Evolutionary conservation across 2,797 vertebrate genomes (phyloP).

Genomic region (Onychomys leucogaster): DNA sequence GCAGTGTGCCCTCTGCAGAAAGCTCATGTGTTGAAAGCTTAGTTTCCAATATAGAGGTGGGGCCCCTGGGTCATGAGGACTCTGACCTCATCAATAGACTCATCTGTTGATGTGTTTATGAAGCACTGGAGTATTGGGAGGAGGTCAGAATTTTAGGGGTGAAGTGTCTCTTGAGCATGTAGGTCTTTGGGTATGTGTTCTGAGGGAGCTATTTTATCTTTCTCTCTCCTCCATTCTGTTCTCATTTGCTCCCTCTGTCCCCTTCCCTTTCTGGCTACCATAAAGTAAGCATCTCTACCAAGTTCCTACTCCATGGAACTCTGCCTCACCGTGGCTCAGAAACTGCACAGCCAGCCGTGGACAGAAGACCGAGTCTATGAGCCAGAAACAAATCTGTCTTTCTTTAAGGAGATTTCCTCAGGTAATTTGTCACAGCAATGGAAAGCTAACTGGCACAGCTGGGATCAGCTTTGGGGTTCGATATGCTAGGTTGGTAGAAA

Average conservation of each 20-base stretch:
- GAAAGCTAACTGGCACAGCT: no score
- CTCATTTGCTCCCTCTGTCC: no score
- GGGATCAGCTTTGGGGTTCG: not conserved
- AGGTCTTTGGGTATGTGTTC: not conserved
- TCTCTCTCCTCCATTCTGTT: no score
- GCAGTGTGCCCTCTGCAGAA: not conserved
- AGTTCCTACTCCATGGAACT: not conserved
- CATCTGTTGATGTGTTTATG: not conserved
- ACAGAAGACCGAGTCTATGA: not conserved
- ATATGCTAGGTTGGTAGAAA: not conserved
- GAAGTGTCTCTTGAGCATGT: not conserved
- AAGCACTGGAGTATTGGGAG: not conserved
- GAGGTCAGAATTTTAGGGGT: not conserved
- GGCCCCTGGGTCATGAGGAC: not conserved
- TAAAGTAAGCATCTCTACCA: not conserved
- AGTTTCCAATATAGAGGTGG: not conserved
- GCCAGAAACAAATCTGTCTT: not conserved
- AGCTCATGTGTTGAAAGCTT: not conserved
- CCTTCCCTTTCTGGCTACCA: not conserved
- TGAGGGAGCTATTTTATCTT: not conserved
- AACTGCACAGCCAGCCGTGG: not conserved
- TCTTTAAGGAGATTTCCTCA: not conserved
- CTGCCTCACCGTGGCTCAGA: not conserved
- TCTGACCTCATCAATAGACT: not conserved
- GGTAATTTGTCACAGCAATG: not conserved